Percentiles rank a stretch among this genome's conserved stretches.
Evolutionary conservation across 2,888 invertebrate species (phyloP).

Genomic region (Sisyra terminalis): DNA sequence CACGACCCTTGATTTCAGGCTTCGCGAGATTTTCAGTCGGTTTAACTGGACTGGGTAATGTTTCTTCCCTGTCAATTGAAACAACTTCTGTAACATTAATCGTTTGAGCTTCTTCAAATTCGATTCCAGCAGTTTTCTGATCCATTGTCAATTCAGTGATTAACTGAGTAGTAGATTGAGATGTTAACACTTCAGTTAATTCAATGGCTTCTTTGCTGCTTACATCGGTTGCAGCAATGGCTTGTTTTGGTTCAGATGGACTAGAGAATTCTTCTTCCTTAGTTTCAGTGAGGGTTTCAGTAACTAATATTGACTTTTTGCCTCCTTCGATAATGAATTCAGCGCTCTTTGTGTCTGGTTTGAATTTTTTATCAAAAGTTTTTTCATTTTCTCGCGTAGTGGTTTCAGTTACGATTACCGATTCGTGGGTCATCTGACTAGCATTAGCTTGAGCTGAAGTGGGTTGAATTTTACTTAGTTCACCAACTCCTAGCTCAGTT

Average conservation of each 20-base stretch:
- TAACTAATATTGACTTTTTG: slow-evolving; percentile 11
- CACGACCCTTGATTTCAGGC: slow-evolving; percentile 15
- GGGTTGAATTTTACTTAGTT: slow-evolving; percentile 15
- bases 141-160: slow-evolving; percentile 12
- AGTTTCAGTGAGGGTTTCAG: slow-evolving; percentile 16
- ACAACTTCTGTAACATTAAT: slow-evolving; percentile 16
- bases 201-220: slow-evolving; percentile 16
- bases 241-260: slow-evolving; percentile 11
- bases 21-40: slow-evolving; percentile 15
- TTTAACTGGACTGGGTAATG: slow-evolving; percentile 12
- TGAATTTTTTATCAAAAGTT: slow-evolving; percentile 16
- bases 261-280: slow-evolving; percentile 13
- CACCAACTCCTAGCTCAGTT: slow-evolving; percentile 15
- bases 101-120: slow-evolving; percentile 14
- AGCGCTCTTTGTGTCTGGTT: slow-evolving; percentile 19
- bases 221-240: slow-evolving; percentile 13
- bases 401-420: slow-evolving; percentile 17
- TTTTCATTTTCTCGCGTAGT: slow-evolving; percentile 24
- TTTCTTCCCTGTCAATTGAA: slow-evolving; percentile 16
- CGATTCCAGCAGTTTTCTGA: slow-evolving; percentile 14
- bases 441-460: slow-evolving; percentile 18
- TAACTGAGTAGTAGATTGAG: slow-evolving; percentile 9
- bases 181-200: slow-evolving; percentile 15
- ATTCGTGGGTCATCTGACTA: slow-evolving; percentile 18
- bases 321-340: slow-evolving; percentile 8